Evolutionary conservation across 2,888 invertebrate species (phyloP).

Genomic region (Pollenia labialis): DNA sequence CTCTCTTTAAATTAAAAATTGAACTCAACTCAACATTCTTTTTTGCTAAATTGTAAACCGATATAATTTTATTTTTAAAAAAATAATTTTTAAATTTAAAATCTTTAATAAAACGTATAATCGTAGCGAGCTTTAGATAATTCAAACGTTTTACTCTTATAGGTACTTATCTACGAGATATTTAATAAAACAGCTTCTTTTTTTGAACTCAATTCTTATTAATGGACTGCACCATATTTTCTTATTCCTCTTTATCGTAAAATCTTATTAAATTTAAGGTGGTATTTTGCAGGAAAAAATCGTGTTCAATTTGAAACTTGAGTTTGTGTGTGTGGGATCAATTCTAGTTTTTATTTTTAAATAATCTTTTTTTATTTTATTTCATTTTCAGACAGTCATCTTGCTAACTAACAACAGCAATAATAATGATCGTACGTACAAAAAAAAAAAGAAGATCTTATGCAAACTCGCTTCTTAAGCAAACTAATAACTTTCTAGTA

Average conservation of each 20-base stretch:
- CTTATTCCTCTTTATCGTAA: conserved; percentile 30
- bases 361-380: background rate
- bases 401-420: background rate
- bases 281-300: conserved; percentile 48
- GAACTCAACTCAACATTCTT: no score
- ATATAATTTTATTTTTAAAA: no score
- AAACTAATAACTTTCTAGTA: conserved; percentile 80
- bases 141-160: no score
- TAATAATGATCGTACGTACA: conserved; percentile 5
- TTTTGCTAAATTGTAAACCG: no score
- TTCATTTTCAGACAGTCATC: conserved; percentile 57
- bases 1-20: no score
- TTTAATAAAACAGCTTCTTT: background rate
- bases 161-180: no score
- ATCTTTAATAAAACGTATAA: no score
- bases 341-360: conserved; percentile 21
- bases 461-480: conserved; percentile 76
- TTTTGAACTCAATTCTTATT: background rate
- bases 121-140: no score
- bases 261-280: conserved; percentile 50
- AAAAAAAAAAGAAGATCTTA: conserved; percentile 36
- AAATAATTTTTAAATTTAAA: no score
- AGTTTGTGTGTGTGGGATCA: conserved; percentile 39
- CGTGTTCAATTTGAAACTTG: conserved; percentile 40
- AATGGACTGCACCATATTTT: conserved; percentile 25